phyloP scores from a whole-genome alignment of 2,888 invertebrate species.

The Sicus ferrugineus region DNA sequence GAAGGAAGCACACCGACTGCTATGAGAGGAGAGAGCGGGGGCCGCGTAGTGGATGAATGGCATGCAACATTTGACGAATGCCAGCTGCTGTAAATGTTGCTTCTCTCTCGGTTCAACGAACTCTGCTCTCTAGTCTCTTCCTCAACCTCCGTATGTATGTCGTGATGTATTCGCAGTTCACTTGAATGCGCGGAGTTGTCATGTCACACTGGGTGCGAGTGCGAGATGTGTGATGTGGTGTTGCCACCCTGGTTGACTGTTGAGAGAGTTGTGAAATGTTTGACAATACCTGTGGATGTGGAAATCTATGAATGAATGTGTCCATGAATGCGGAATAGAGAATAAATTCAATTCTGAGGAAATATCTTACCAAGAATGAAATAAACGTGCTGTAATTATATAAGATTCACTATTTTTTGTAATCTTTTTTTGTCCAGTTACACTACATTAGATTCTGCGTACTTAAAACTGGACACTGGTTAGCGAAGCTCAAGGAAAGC shows the following conservation, averaged over 20 bases:
- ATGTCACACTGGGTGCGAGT: conserved; percentile 17
- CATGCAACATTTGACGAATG: neutral
- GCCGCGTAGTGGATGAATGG: neutral
- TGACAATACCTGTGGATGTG: neutral
- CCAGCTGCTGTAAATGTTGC: conserved; percentile 13
- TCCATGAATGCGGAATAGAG: neutral
- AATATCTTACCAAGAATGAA: no score
- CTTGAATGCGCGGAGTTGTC: conserved; percentile 5
- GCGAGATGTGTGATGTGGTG: conserved; percentile 14
- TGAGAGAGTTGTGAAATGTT: neutral
- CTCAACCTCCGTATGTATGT: neutral
- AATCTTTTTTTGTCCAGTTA: no score
- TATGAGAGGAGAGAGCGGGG: conserved; percentile 1
- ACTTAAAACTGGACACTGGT: no score
- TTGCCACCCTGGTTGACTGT: conserved; percentile 12
- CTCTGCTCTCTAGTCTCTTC: neutral
- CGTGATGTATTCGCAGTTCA: neutral
- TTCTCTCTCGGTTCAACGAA: conserved; percentile 22
- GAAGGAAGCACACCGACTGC: conserved; percentile 14
- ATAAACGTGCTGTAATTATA: no score
- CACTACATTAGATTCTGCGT: no score
- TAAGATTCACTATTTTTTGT: neutral
- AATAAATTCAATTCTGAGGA: neutral
- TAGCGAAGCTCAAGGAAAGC: neutral
- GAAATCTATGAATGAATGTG: neutral